These are phyloP conservation scores for Lordiphosa collinella DNA, from an alignment of 1,140 invertebrate genomes.

Conservation along the genomic window DNA sequence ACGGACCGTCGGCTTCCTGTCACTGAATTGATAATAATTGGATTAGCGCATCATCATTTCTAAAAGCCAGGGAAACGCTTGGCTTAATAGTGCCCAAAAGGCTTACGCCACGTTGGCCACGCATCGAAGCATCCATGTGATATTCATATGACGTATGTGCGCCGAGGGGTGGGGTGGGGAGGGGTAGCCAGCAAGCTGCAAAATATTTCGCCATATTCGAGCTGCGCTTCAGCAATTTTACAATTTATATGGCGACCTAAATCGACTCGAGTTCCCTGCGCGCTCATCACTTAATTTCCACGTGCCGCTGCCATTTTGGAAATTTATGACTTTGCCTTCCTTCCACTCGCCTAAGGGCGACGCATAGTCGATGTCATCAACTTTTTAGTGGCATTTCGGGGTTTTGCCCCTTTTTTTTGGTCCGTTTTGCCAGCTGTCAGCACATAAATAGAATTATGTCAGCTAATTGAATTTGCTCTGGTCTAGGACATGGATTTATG, in stretches of 20 bases:
- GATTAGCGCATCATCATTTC: conserved; percentile 65
- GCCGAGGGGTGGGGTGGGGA: no score
- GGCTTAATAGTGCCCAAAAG: conserved; percentile 65
- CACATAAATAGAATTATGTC: conserved; percentile 72
- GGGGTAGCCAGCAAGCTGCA: conserved; percentile 17
- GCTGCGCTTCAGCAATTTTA: conserved; percentile 64
- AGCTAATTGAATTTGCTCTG: conserved; percentile 69
- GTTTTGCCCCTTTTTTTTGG: conserved; percentile 16
- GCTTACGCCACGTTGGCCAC: conserved; percentile 58
- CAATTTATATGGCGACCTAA: conserved; percentile 73
- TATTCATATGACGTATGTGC: conserved; percentile 10
- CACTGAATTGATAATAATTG: conserved; percentile 79
- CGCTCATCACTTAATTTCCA: conserved; percentile 71
- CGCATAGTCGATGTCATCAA: conserved; percentile 17
- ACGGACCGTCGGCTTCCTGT: conserved; percentile 31
- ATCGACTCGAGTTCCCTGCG: conserved; percentile 36
- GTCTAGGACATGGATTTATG: conserved; percentile 73
- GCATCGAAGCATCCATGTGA: conserved; percentile 57
- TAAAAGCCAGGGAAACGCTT: conserved; percentile 6
- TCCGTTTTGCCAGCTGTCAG: conserved; percentile 67
- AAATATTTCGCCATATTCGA: conserved; percentile 57
- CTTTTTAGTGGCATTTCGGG: conserved; percentile 8
- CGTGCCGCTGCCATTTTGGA: conserved; percentile 71
- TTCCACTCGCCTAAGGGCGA: neutral
- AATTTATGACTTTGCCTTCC: conserved; percentile 61